Evolutionary conservation across 2,113 vertebrate species (phyloP).

Genomic region (Panthera tigris): DNA sequence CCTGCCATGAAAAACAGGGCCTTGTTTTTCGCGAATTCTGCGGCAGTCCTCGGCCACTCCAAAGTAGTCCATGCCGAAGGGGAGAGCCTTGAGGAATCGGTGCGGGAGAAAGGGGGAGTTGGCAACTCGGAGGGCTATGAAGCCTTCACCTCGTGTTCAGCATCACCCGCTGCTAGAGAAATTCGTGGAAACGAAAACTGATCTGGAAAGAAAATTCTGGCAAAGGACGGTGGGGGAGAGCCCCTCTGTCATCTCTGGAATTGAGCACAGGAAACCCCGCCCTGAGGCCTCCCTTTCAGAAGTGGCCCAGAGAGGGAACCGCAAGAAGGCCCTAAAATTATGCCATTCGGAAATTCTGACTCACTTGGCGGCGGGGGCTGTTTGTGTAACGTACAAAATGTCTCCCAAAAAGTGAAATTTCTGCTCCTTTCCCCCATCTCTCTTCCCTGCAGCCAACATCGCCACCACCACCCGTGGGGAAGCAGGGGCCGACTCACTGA

Average conservation of each 20-base stretch:
- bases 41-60: background rate
- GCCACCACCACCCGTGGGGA: fast-evolving
- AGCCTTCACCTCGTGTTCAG: background rate
- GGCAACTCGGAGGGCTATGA: background rate
- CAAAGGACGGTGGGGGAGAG: background rate
- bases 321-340: constrained; percentile 42
- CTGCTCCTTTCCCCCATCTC: background rate
- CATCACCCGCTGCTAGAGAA: background rate
- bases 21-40: background rate
- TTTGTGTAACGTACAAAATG: background rate
- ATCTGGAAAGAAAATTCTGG: constrained; percentile 48
- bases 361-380: constrained; percentile 38
- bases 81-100: background rate
- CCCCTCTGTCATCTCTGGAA: constrained; percentile 49
- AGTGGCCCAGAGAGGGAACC: constrained; percentile 58
- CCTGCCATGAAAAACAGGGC: background rate
- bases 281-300: constrained; percentile 46
- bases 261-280: constrained; percentile 68
- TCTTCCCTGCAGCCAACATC: background rate
- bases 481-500: background rate
- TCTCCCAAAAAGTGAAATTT: background rate
- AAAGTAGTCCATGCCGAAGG: background rate
- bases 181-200: background rate
- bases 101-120: background rate
- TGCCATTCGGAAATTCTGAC: constrained; percentile 74